Base-by-base conservation (phyloP, 2,113 vertebrate species). In the Picathartes gymnocephalus region DNA sequence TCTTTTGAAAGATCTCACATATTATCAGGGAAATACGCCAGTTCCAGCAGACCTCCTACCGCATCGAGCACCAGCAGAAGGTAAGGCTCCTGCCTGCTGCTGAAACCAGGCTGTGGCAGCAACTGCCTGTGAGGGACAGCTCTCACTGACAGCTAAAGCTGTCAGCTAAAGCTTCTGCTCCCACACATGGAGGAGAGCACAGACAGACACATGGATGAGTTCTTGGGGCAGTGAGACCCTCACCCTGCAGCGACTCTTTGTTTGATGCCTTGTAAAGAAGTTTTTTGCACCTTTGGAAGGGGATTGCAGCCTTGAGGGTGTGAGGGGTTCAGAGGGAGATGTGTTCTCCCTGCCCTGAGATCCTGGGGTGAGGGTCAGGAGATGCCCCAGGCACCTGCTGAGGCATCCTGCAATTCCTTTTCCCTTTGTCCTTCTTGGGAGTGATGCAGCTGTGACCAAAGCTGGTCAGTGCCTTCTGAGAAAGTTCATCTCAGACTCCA, bases 11-110 rank as follows among this genome's bases (percentile, higher is more conserved):
- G 99, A 99, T 99, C 96, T 99, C 99, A 5, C 99, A 99, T 82
- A 99, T 99, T 93, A 99, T 99, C 97, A 98, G 99, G 96, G 99
- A 99, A 97, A 99, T 99, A 76, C 98, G 99, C 16, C 99, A 99
- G 97, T 99, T 99, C 96, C 99, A 99, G 98, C 99, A 99, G 98
- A 99, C 99, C 5, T 99, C 98, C 14, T 99, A 99, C 98, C 98
- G 99, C 93, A 99, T 99, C 95, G 99, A 99, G 83, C 99, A 99
- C 94, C 99, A 99, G 88, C 98, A 98, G 94, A 99, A 99, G 99
- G 99, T 99, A 98, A 94, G 88, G 39, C 28, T 72, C 11, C n/a
- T 45, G 54, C 21, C 53, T 90, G 27, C 44, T 23, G 1, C 11
- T 4, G 7, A 10, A 9, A 23, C 7, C 22, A 44, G 77, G 4